A percentile compares a stretch with the other conserved stretches of the same genome.
These are phyloP conservation scores for Cricetomys ansorgei DNA, from an alignment of 2,113 vertebrate genomes.

Conservation along the genomic window DNA sequence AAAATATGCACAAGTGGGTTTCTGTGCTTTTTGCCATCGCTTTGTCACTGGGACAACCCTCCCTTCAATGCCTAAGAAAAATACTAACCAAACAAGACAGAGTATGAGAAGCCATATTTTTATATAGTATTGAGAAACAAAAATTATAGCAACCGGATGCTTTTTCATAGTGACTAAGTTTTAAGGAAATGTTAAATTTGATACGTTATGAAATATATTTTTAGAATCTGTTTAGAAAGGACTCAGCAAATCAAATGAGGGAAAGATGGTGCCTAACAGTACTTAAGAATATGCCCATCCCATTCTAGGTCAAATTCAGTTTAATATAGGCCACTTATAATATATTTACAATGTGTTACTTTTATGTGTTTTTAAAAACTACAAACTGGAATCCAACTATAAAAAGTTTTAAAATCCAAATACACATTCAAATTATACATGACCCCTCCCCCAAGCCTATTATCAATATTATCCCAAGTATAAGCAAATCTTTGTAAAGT, in stretches of 20 bases:
- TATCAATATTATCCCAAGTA: constrained; percentile 72
- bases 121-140: constrained; percentile 82
- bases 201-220: constrained; percentile 82
- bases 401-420: constrained; percentile 75
- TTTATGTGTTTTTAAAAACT: constrained; percentile 84
- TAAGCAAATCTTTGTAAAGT: constrained; percentile 55
- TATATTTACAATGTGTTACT: constrained; percentile 86
- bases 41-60: constrained; percentile 74
- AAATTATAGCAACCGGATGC: constrained; percentile 73
- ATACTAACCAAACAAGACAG: constrained; percentile 81
- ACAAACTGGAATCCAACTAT: constrained; percentile 85
- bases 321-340: constrained; percentile 85
- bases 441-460: constrained; percentile 76
- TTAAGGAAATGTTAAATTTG: constrained; percentile 81
- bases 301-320: constrained; percentile 80
- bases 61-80: constrained; percentile 85
- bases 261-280: constrained; percentile 73
- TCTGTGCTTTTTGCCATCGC: constrained; percentile 87
- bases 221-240: constrained; percentile 82
- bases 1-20: constrained; percentile 88
- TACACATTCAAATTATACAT: constrained; percentile 61
- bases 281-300: constrained; percentile 75
- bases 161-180: constrained; percentile 81
- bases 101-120: constrained; percentile 88
- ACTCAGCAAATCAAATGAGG: constrained; percentile 74